Base-by-base conservation (phyloP, 2,797 vertebrate species). In the Gambusia yucatana region DNA sequence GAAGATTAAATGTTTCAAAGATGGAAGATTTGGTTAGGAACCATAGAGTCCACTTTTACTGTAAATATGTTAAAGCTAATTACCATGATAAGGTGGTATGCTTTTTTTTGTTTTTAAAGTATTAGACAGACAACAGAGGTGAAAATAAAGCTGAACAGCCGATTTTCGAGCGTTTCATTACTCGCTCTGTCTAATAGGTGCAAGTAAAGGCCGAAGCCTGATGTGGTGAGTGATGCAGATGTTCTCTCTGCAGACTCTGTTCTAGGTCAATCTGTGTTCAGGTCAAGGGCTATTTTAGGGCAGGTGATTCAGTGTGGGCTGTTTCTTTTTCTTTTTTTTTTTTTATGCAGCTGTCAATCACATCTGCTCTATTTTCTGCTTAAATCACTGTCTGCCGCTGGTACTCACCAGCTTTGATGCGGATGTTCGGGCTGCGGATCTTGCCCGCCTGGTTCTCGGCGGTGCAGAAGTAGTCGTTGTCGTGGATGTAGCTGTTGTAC, bases 381-480 rank as follows among this genome's bases (percentile, higher is more conserved):
- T 86, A 84, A 57, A 72, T 76, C 77, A 84, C 77, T 36, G 47
- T 72, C 71, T 79, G 33, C 14, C 14, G 67, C 39, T 70, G 22
- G 36, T 28, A 89, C 96, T 95, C 78, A 99, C 98, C 98, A 95
- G 98, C 98, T 98, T 99, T 99, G 89, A 99, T 97, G 86, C 95
- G 98, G 95, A 99, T 99, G 83, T 97, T 98, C 61, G 98, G 98
- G 96, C 98, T 99, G 94, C 98, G 97, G 93, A 99, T 99, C 92
- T 98, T 99, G 93, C 98, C 98, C 59, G 97, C 97, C 82, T 97
- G 97, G 90, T 99, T 99, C 94, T 99, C 98, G 22, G 98, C 98
- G 0, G 98, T 99, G 95, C 98, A 99, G 96, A 99, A 99, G 94
- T 99, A 99, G 95, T 98, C 98, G 88, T 99, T 99, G 96, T 99